Conservation (phyloP, 1,140 invertebrate species). For the Caenorhabditis briggsae region DNA sequence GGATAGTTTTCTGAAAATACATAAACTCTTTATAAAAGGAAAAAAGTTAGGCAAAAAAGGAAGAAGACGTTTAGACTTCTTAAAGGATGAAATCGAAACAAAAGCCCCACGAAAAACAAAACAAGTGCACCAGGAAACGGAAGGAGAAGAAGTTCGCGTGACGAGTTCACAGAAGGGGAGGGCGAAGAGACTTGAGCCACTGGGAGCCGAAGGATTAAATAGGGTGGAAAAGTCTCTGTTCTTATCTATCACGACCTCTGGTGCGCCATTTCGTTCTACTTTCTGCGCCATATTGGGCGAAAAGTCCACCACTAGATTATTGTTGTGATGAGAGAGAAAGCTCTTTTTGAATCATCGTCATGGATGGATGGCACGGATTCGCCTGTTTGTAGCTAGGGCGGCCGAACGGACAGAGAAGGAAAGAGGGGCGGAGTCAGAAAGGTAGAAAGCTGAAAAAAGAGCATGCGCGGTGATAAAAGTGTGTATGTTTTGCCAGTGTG, state of each 20-base stretch:
- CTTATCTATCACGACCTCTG: constrained; percentile 37
- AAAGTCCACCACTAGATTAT: constrained; percentile 26
- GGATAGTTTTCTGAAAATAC: no score
- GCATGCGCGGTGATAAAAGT: not conserved
- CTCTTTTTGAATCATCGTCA: not conserved
- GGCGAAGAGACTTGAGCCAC: constrained; percentile 12
- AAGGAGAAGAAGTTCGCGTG: constrained; percentile 23
- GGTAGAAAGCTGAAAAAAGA: not conserved
- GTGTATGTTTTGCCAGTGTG: no score
- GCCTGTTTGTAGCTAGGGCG: not conserved
- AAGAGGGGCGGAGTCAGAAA: not conserved
- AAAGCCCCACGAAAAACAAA: not conserved
- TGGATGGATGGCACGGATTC: not conserved
- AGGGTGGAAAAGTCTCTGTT: constrained; percentile 47
- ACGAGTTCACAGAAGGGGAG: not conserved
- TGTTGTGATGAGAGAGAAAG: not conserved
- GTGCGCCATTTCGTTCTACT: not conserved
- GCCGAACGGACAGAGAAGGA: not conserved
- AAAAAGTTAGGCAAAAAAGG: not conserved
- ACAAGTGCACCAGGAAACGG: constrained; percentile 11
- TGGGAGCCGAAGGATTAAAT: constrained; percentile 28
- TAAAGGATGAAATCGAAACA: not conserved
- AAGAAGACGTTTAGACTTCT: not conserved
- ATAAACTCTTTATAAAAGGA: no score
- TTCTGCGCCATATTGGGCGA: not conserved